A percentile compares a stretch with the other conserved stretches of the same genome.
Conservation (phyloP, 1,140 invertebrate species). For the Diachasma alloeum region DNA sequence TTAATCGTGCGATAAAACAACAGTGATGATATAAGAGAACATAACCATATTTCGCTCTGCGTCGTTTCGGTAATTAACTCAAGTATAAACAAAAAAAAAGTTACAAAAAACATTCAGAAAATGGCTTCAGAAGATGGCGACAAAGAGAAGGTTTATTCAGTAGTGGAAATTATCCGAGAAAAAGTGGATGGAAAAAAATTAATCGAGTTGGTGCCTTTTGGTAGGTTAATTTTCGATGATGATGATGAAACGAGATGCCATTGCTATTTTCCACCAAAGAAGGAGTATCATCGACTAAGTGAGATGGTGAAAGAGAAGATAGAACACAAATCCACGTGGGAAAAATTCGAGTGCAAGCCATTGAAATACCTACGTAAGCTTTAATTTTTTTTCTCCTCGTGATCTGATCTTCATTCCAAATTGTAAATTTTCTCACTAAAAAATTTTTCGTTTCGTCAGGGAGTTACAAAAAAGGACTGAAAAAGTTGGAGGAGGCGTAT, state of each 20-base stretch:
- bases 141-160: too few relatives aligned
- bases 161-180: background rate
- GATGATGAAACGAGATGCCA: background rate
- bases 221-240: background rate
- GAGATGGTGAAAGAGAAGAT: background rate
- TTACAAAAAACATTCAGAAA: too few relatives aligned
- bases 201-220: background rate
- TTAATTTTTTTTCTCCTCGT: background rate
- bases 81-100: too few relatives aligned
- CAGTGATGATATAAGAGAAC: too few relatives aligned
- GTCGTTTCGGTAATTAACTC: too few relatives aligned
- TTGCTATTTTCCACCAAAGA: background rate
- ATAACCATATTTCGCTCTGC: too few relatives aligned
- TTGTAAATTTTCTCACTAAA: too few relatives aligned
- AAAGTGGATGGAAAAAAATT: background rate
- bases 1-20: too few relatives aligned
- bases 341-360: background rate
- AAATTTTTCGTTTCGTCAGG: background rate
- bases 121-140: too few relatives aligned
- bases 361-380: background rate
- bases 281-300: background rate
- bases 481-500: background rate
- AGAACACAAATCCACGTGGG: background rate
- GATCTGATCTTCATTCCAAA: background rate
- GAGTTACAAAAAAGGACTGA: background rate